Evolutionary conservation across 1,140 invertebrate genomes (phyloP), one percentile per base, ranked within the genome.

Genomic region (Caenorhabditis briggsae): DNA sequence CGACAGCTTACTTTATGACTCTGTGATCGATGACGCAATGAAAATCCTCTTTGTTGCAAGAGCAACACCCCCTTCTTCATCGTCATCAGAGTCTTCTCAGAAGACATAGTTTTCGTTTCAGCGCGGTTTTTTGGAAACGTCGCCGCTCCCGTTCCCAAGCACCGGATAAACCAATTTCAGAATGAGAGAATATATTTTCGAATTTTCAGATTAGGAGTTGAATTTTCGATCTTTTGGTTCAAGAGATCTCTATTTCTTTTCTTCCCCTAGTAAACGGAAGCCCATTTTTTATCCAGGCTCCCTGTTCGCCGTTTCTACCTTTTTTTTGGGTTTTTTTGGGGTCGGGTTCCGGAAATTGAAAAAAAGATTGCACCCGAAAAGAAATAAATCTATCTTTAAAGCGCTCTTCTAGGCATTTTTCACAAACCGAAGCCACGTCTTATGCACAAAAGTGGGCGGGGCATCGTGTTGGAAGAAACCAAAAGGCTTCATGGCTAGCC

Each of bases 11-110:
- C 46, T 78, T 78, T 48, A 78, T 48, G 46, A 53, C 43, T 50
- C 20, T 78, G 46, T 78, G 64, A 70, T 70, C 64, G 33, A 70
- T 70, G 43, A 70, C 64, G 64, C 64, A 70, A 70, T 70, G 14
- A 70, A 70, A 70, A 43, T 70, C 43, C 18, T 70, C 64, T 48
- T 70, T 78, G 70, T 78, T 78, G 70, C 70, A 78, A 78, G 33
- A 33, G 18, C 18, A 53, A 25, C 8, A 16, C 18, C 43, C n/a
- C 64, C 23, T 58, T n/a, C n/a, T 25, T 61, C 59, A 61, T 61
- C 59, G 43, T 70, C 64, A 70, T 70, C 43, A 70, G 12, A 12
- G 64, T 25, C n/a, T 70, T 70, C 41, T 18, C 12, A 48, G 43
- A 70, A 43, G 64, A 70, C 64, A 43, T 70, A 46, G 43, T 46